These are phyloP conservation scores for Sceloporus undulatus DNA, from an alignment of 2,113 vertebrate genomes.

Conservation along the genomic window DNA sequence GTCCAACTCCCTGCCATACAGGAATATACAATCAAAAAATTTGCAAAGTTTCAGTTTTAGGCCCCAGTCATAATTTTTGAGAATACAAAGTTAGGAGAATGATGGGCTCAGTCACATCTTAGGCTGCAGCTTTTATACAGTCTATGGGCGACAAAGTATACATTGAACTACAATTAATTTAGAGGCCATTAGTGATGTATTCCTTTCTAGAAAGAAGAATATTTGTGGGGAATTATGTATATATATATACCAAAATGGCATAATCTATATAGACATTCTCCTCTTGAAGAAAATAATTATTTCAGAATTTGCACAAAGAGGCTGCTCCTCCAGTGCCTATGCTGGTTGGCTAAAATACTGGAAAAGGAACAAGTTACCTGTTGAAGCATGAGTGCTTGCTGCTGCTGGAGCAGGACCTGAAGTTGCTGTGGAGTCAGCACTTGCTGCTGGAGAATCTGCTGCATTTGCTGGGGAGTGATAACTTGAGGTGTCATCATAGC, in stretches of 20 bases:
- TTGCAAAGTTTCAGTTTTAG: conserved; percentile 40
- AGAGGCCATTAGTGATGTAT: not conserved
- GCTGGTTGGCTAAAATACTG: not conserved
- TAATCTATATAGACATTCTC: not conserved
- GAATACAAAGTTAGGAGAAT: conserved; percentile 46
- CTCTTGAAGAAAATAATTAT: not conserved
- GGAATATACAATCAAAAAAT: no score
- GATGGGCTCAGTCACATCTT: not conserved
- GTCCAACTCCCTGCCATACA: no score
- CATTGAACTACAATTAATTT: not conserved
- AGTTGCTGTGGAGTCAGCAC: conserved; percentile 99
- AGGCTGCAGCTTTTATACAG: not conserved
- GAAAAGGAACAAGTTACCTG: conserved; percentile 84
- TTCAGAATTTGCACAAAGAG: not conserved
- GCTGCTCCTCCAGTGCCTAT: not conserved
- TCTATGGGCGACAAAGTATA: not conserved
- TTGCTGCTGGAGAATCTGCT: conserved; percentile 99
- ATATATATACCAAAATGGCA: not conserved
- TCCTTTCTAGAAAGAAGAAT: not conserved
- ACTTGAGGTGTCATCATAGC: conserved; percentile 99
- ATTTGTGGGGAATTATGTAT: not conserved
- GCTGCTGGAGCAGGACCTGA: conserved; percentile 98
- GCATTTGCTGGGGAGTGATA: conserved; percentile 99
- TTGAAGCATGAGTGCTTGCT: conserved; percentile 99
- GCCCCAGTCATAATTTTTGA: conserved; percentile 45